Evolutionary conservation across 2,113 vertebrate genomes (phyloP), one percentile per base, ranked within the genome.

Genomic region (Macquaria australasica): DNA sequence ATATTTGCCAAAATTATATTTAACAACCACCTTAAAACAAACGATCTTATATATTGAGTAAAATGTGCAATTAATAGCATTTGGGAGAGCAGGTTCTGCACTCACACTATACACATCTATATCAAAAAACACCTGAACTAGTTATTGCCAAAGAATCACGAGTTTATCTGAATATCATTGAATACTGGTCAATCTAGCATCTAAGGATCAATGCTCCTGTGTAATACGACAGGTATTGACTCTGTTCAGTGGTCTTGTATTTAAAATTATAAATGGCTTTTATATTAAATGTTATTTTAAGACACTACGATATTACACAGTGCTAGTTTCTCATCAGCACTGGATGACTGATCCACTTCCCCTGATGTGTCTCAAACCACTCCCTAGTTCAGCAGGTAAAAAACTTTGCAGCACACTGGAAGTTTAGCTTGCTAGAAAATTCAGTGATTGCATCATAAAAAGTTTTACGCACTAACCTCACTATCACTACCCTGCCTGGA

Each of bases 51-150:
- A 90, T 81, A 91, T 55, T 79, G 80, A 88, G 72, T 85, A 73
- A 92, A 89, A 84, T 89, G 91, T 93, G 91, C 91, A 94, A 95
- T 91, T 86, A 88, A 62, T 84, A 89, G 92, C 91, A 91, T 87
- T 90, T 83, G 43, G 62, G 85, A 89, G 87, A 87, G 79, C 88
- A 82, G 73, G 62, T 86, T 66, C 72, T 86, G 82, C 88, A 51
- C 86, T 88, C 79, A 67, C 79, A 73, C 76, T 75, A 86, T 59
- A 91, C 23, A 86, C 55, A 67, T 58, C 72, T 77, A 82, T 45
- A 39, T 31, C 59, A 68, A 83, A 58, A 86, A 79, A 81, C 51
- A 90, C 79, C 84, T 83, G 63, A 87, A 78, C 71, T 55, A 83
- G 70, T 89, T 90, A 90, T 90, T 94, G 90, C 87, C 67, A 91